phyloP scores from a whole-genome alignment of 2,888 invertebrate genomes.

The Diogma glabrata region DNA sequence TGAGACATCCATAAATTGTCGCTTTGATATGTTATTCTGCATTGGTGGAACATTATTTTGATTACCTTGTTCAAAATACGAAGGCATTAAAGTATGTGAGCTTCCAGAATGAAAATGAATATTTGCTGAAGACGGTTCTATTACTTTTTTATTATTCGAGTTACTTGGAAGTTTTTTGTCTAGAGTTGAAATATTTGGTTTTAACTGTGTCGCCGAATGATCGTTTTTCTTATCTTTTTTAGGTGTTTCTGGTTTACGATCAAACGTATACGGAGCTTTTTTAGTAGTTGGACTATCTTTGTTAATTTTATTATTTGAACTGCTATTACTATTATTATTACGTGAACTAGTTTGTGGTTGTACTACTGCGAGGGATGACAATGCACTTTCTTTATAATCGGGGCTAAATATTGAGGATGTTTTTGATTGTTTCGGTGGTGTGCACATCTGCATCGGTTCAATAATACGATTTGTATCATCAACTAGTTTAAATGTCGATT shows the following conservation, averaged over 20 bases:
- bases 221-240: constrained; percentile 29
- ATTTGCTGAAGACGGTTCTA: background rate
- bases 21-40: constrained; percentile 19
- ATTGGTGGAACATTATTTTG: constrained; percentile 16
- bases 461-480: constrained; percentile 8
- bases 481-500: constrained; percentile 18
- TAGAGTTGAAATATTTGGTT: constrained; percentile 7
- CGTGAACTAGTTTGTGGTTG: background rate
- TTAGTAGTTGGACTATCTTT: constrained; percentile 28
- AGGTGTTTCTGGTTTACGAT: constrained; percentile 23
- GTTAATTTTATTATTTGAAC: constrained; percentile 19
- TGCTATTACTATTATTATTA: constrained; percentile 15
- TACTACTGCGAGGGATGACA: constrained; percentile 14
- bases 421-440: constrained; percentile 23
- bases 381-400: constrained; percentile 32
- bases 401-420: constrained; percentile 33
- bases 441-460: constrained; percentile 21
- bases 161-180: constrained; percentile 10
- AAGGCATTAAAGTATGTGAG: constrained; percentile 19
- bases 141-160: constrained; percentile 3
- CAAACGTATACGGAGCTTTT: constrained; percentile 14
- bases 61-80: constrained; percentile 16
- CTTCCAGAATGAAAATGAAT: constrained; percentile 17
- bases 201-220: background rate
- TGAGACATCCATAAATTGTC: constrained; percentile 17